Conservation (phyloP, 2,113 vertebrate species). For the Spheniscus mendiculus region DNA sequence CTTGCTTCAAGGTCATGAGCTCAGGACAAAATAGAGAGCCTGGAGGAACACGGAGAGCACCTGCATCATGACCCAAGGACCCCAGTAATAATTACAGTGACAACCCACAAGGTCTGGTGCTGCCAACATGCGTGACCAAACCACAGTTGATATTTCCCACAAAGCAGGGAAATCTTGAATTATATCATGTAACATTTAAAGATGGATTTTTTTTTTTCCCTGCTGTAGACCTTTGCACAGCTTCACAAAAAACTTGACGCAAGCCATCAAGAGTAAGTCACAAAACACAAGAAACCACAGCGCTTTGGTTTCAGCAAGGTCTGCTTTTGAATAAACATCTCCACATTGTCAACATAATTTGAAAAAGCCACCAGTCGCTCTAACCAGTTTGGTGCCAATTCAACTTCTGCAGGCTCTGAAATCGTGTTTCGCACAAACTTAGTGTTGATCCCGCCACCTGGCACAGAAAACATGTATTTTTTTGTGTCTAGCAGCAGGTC, state of each 20-base stretch:
- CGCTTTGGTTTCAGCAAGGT: not conserved
- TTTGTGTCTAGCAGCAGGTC: not conserved
- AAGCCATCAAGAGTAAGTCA: not conserved
- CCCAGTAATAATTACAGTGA: no score
- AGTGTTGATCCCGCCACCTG: no score
- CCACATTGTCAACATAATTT: not conserved
- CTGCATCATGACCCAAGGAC: no score
- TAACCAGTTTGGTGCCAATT: not conserved
- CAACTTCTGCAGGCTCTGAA: not conserved
- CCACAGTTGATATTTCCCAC: not conserved
- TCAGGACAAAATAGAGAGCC: not conserved
- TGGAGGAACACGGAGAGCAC: not conserved
- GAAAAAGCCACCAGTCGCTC: not conserved
- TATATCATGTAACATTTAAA: not conserved
- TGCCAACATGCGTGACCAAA: fast-evolving
- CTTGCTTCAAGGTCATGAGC: not conserved
- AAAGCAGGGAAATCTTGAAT: not conserved
- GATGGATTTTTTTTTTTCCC: not conserved
- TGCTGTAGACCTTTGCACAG: not conserved
- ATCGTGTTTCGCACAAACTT: not conserved
- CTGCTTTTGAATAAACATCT: not conserved
- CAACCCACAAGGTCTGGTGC: not conserved
- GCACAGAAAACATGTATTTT: not conserved
- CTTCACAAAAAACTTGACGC: not conserved
- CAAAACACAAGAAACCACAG: not conserved